Base-by-base conservation (phyloP, 2,113 vertebrate genomes). In the Monopterus albus region DNA sequence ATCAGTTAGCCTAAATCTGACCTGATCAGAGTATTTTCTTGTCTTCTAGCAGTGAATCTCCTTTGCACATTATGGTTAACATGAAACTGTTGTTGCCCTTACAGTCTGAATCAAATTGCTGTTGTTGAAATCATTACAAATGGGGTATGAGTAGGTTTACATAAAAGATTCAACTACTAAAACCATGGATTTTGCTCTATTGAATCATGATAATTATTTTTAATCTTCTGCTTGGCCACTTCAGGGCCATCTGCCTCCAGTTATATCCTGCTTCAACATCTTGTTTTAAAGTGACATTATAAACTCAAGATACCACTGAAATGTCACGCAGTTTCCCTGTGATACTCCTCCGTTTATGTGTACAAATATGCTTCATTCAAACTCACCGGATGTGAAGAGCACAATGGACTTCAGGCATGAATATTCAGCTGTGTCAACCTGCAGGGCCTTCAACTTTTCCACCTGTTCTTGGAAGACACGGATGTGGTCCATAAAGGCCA, bases 401-500 rank as follows among this genome's bases (percentile, higher is more conserved):
- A 92, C 95, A 5, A 95, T 90, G 70, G 95, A 95, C 62, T 95
- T 95, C 71, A 96, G 93, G 74, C 95, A 96, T 87, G 93, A 94
- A 23, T 94, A 95, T 59, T 96, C 95, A 0, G 94, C 95, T 0
- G 94, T 94, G 82, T 96, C 95, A 10, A 95, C 94, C 81, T 93
- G 94, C 81, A 96, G 93, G 3, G 85, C 93, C 86, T 95, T 95
- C 84, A 95, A 93, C 85, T 95, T 94, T 89, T 95, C 95, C 89
- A 95, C 94, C 88, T 95, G 95, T 88, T 95, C 95, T 69, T 95
- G 94, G 89, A 95, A 95, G 67, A 94, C 92, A 0, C 95, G 92
- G 89, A 95, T 95, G 92, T 95, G 95, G 89, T 95, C 95, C 95
- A 96, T 95, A 92, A 95, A 95, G 72, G 95, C 95, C 82, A 95